These are phyloP conservation scores for Neodiprion pinetum DNA, from an alignment of 1,140 invertebrate genomes.

Conservation along the genomic window DNA sequence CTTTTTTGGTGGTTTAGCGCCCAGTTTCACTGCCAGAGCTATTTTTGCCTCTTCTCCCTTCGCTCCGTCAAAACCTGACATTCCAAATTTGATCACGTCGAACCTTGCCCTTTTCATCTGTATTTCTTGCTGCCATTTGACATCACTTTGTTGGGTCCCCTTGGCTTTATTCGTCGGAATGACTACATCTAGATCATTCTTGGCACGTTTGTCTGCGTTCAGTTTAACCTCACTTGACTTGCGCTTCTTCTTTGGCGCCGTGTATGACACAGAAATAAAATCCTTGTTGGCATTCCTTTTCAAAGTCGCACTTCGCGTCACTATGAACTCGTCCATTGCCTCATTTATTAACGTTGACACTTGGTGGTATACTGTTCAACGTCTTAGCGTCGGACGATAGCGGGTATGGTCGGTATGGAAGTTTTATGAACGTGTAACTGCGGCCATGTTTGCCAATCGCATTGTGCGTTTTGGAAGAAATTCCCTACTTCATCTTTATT, in stretches of 20 bases:
- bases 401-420: too few relatives aligned
- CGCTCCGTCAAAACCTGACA: conserved; percentile 65
- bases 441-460: too few relatives aligned
- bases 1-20: conserved; percentile 69
- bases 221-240: conserved; percentile 16
- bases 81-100: conserved; percentile 72
- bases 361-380: too few relatives aligned
- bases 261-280: conserved; percentile 60
- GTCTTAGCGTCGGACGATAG: too few relatives aligned
- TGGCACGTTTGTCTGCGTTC: conserved; percentile 23
- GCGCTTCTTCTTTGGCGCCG: conserved; percentile 61
- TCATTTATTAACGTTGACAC: too few relatives aligned
- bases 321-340: conserved; percentile 54
- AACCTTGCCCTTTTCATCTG: conserved; percentile 67
- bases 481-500: too few relatives aligned
- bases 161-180: neutral
- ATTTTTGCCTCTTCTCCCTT: conserved; percentile 67
- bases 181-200: conserved; percentile 20
- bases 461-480: too few relatives aligned
- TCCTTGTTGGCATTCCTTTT: conserved; percentile 56
- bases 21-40: conserved; percentile 67
- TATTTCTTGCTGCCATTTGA: conserved; percentile 52
- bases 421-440: too few relatives aligned
- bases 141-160: neutral
- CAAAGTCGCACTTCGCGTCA: conserved; percentile 63